A percentile compares a stretch with the other conserved stretches of the same genome.
Evolutionary conservation across 2,113 vertebrate genomes (phyloP).

Genomic region (Amia ocellicauda): DNA sequence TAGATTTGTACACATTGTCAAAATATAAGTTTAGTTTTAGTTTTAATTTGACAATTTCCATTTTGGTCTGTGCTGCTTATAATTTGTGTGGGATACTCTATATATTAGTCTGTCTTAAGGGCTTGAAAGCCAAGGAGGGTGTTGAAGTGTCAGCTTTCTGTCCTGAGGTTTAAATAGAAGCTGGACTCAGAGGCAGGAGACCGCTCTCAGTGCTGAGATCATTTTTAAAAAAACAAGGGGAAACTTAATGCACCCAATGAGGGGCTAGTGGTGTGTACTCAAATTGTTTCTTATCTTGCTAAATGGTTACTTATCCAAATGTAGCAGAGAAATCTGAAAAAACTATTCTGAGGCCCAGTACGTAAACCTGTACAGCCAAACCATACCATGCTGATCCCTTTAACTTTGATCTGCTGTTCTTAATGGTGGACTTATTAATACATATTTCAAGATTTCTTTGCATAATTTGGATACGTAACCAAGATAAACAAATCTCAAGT

Average conservation of each 20-base stretch:
- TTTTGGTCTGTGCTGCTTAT: conserved; percentile 28
- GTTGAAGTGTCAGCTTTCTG: conserved; percentile 43
- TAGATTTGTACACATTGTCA: conserved; percentile 16
- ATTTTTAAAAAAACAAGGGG: neutral
- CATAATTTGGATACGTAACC: no score
- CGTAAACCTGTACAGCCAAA: no score
- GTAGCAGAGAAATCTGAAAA: no score
- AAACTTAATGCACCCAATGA: neutral
- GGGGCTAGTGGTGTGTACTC: no score
- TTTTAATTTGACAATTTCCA: conserved; percentile 16
- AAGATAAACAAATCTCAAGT: no score
- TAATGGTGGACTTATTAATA: no score
- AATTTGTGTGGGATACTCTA: conserved; percentile 43
- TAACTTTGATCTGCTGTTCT: no score
- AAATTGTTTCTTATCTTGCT: no score
- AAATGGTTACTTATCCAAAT: no score
- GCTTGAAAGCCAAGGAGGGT: conserved; percentile 33
- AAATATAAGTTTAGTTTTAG: conserved; percentile 31
- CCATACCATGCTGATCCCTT: no score
- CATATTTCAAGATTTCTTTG: no score
- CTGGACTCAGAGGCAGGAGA: conserved; percentile 30
- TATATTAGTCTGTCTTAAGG: conserved; percentile 31
- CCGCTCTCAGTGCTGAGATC: neutral
- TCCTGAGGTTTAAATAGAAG: conserved; percentile 54
- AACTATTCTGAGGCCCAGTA: no score